Conservation (phyloP, 2,113 vertebrate species). For the Excalfactoria chinensis region DNA sequence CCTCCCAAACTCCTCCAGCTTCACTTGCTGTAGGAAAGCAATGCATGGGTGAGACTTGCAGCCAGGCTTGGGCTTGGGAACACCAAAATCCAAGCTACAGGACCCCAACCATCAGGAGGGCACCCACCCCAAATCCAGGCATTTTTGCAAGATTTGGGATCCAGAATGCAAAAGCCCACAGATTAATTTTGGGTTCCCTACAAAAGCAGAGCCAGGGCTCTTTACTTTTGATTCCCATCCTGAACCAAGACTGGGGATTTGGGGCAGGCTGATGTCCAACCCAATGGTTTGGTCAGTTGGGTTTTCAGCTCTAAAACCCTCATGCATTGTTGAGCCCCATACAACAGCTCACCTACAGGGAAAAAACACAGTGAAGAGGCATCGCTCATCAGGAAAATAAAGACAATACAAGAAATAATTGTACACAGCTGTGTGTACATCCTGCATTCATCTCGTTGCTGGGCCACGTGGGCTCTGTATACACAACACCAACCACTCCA, state of each 20-base stretch:
- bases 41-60: background rate
- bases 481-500: background rate
- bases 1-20: constrained; percentile 93
- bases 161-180: background rate
- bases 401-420: background rate
- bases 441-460: fast-evolving
- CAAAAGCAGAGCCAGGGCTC: background rate
- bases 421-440: background rate
- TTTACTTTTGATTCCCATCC: background rate
- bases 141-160: background rate
- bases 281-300: background rate
- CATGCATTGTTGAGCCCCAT: fast-evolving
- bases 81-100: too few relatives aligned
- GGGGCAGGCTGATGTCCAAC: background rate
- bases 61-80: background rate
- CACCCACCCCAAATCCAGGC: background rate
- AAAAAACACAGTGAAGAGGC: background rate
- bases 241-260: background rate
- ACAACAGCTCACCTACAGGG: background rate
- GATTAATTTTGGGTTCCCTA: background rate
- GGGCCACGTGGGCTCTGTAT: background rate
- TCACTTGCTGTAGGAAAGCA: constrained; percentile 87
- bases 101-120: background rate
- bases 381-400: background rate
- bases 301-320: background rate